phyloP scores from a whole-genome alignment of 2,113 vertebrate species.

The Microcebus jonahi region DNA sequence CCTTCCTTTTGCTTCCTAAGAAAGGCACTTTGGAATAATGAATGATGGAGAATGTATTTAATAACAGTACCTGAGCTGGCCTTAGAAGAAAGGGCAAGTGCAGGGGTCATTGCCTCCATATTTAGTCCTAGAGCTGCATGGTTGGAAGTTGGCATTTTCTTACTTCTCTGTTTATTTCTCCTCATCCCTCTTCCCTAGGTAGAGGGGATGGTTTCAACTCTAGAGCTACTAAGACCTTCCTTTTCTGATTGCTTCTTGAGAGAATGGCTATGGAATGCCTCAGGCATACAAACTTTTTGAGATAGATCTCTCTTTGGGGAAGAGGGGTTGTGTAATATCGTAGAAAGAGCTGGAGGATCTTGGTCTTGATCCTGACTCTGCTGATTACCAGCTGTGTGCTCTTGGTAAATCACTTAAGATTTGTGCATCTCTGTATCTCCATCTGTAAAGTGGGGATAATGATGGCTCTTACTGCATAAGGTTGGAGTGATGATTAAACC shows the following conservation, averaged over 20 bases:
- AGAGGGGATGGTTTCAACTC: conserved; percentile 24
- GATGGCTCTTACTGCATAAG: background rate
- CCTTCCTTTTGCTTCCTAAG: conserved; percentile 28
- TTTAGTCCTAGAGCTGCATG: background rate
- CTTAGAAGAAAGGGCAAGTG: background rate
- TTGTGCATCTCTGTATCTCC: conserved; percentile 33
- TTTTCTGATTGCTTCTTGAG: conserved; percentile 30
- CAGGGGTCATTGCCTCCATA: background rate
- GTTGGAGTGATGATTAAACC: conserved; percentile 5
- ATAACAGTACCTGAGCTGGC: background rate
- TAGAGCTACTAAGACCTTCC: background rate
- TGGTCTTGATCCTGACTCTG: background rate
- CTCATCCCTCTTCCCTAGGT: background rate
- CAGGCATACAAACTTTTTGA: conserved; percentile 11
- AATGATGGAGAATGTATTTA: background rate
- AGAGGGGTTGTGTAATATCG: background rate
- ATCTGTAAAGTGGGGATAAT: background rate
- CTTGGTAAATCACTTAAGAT: conserved; percentile 4
- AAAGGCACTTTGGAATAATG: background rate
- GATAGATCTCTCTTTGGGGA: background rate
- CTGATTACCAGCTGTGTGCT: background rate
- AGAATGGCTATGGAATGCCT: background rate
- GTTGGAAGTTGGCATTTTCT: conserved; percentile 25
- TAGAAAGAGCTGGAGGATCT: conserved; percentile 27
- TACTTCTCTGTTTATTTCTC: conserved; percentile 15